Evolutionary conservation across 2,797 vertebrate genomes (phyloP).

Genomic region (Mus minutoides): DNA sequence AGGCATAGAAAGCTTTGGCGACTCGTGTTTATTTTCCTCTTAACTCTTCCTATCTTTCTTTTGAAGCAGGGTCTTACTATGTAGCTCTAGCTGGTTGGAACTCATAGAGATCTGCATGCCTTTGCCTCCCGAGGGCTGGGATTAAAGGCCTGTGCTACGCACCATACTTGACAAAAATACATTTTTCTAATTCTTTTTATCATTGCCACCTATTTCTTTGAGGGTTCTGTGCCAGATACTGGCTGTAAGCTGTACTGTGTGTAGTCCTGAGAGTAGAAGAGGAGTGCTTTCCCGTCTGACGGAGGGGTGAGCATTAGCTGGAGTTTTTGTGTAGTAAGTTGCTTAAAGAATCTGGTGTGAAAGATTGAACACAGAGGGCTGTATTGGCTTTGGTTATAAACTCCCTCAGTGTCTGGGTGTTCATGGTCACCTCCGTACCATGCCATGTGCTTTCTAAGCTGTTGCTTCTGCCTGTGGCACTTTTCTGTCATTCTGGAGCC

Average conservation of each 20-base stretch:
- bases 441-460: neutral
- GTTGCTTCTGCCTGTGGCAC: neutral
- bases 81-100: neutral
- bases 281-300: conserved; percentile 27
- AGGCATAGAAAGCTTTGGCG: neutral
- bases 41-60: neutral
- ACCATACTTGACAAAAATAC: neutral
- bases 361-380: neutral
- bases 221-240: conserved; percentile 6
- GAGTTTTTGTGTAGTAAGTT: conserved; percentile 34
- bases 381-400: neutral
- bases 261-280: neutral
- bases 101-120: neutral
- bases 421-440: neutral
- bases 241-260: neutral
- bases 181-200: conserved; percentile 48
- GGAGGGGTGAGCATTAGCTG: conserved; percentile 29
- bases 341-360: conserved; percentile 10
- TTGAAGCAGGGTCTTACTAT: neutral
- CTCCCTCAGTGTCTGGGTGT: neutral
- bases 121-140: neutral
- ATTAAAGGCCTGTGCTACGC: neutral
- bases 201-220: conserved; percentile 20
- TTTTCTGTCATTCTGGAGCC: neutral
- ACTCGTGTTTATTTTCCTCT: neutral